Evolutionary conservation across 2,113 vertebrate species (phyloP), one percentile per base, ranked within the genome.

Genomic region (Mugil cephalus): DNA sequence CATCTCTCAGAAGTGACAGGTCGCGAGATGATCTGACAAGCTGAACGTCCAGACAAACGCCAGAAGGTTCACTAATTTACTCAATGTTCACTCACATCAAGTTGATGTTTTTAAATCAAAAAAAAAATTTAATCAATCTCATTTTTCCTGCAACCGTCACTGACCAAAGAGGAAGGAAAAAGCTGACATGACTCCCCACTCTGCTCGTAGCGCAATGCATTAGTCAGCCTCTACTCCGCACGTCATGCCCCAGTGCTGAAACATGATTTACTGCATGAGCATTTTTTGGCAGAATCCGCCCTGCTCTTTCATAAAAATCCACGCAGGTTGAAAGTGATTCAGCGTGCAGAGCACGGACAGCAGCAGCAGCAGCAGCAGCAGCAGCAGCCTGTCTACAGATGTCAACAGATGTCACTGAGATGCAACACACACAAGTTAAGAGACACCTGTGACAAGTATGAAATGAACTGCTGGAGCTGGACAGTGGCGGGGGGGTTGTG

Each of bases 391-490:
- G 52, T 6, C 38, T 19, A 54, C 30, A 66, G 21, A 67, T 30
- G 24, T 30, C 24, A 30, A 30, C 9, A 36, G 21, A 30, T n/a
- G 45, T 61, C 43, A 53, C n/a, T 10, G 45, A 59, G 24, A 63
- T 19, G 35, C 24, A 18, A 9, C 17, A 53, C 4, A 66, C 54
- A 50, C 1, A 2, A 24, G 17, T 17, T 21, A 52, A 67, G 42
- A 67, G 15, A 54, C 10, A 39, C 40, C 48, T 17, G 24, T 55
- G 54, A 65, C 19, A 21, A 42, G 40, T 35, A 46, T 34, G 30
- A 58, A 51, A 43, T 38, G 15, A 24, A 24, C 13, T 54, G 12
- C 53, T 8, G 14, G 38, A 21, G 56, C 35, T 39, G 40, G 6
- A 65, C 43, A 4, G 19, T 53, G 40, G 50, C 2, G 15, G 10